These are phyloP conservation scores for Sinocyclocheilus rhinocerous DNA, from an alignment of 2,113 vertebrate genomes.

Conservation along the genomic window DNA sequence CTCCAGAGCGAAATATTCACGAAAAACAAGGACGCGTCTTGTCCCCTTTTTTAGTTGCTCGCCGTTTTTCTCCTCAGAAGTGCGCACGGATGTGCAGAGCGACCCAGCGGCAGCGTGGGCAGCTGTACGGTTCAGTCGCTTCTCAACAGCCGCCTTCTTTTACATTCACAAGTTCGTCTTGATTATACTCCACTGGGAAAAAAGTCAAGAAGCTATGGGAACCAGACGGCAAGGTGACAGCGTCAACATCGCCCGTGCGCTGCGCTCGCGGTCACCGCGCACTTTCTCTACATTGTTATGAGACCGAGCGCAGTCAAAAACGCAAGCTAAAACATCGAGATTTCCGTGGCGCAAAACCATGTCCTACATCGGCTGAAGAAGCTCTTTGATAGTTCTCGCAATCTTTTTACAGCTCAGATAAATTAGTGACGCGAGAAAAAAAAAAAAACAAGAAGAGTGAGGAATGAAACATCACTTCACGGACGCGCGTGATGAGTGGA, in stretches of 20 bases:
- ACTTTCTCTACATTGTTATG: constrained; percentile 63
- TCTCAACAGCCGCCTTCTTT: constrained; percentile 51
- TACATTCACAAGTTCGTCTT: constrained; percentile 74
- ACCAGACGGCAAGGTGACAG: constrained; percentile 54
- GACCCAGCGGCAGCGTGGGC: too few species aligned
- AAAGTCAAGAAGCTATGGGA: constrained; percentile 48
- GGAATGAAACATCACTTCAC: constrained; percentile 57
- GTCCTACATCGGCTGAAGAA: constrained; percentile 35
- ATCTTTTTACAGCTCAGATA: constrained; percentile 39
- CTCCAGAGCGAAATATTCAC: constrained; percentile 30
- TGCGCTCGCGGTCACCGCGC: constrained; percentile 64
- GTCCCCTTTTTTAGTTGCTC: constrained; percentile 58
- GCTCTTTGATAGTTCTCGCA: constrained; percentile 43
- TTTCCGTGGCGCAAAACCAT: constrained; percentile 33
- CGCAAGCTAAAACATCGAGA: constrained; percentile 33
- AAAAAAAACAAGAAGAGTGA: constrained; percentile 27
- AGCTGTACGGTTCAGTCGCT: constrained; percentile 52
- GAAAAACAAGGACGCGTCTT: constrained; percentile 44
- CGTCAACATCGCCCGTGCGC: constrained; percentile 61
- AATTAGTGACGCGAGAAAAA: not conserved
- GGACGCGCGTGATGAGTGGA: constrained; percentile 51
- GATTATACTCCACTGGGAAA: constrained; percentile 47
- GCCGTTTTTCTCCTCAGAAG: constrained; percentile 40
- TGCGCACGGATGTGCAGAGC: not conserved
- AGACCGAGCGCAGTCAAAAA: constrained; percentile 36